phyloP scores from a whole-genome alignment of 1,140 invertebrate species.

The Dryas iulia region DNA sequence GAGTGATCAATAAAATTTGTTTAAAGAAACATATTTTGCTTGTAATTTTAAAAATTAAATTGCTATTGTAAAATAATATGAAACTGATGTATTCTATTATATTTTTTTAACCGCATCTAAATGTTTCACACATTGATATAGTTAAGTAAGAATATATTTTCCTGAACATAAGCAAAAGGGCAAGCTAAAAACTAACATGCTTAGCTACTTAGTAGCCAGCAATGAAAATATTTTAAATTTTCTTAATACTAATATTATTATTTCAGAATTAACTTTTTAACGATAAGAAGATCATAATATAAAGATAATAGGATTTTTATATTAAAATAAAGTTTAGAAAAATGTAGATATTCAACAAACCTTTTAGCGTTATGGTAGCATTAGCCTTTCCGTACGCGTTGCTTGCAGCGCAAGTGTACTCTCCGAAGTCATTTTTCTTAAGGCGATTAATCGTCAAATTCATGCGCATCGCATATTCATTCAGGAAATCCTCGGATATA shows the following conservation, averaged over 20 bases:
- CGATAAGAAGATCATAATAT: neutral
- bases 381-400: constrained; percentile 89
- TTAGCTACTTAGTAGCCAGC: no score
- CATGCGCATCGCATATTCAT: constrained; percentile 88
- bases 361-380: constrained; percentile 83
- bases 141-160: no score
- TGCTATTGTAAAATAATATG: no score
- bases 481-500: constrained; percentile 85
- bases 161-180: no score
- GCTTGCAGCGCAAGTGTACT: constrained; percentile 87
- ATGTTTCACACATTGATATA: no score
- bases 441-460: constrained; percentile 89
- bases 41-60: no score
- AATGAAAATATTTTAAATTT: no score
- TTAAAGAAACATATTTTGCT: no score
- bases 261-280: neutral
- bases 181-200: no score
- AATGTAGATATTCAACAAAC: constrained; percentile 36
- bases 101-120: no score
- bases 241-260: neutral
- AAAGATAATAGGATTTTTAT: neutral
- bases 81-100: no score
- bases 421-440: constrained; percentile 87
- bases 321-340: neutral
- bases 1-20: no score